Conservation (phyloP, 2,797 vertebrate species). For the Premnoplex brunnescens region DNA sequence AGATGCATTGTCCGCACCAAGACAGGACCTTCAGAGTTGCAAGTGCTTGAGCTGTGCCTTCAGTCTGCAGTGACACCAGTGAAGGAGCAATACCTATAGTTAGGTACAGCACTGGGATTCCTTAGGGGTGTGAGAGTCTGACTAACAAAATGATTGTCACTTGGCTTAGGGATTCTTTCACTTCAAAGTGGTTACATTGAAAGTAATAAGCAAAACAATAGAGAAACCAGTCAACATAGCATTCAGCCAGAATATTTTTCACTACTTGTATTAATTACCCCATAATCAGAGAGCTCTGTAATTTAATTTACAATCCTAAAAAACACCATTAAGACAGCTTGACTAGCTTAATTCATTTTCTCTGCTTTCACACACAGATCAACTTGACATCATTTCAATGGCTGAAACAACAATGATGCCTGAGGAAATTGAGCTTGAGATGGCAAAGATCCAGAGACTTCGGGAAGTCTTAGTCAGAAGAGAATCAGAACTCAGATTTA, state of each 20-base stretch:
- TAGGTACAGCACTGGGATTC: neutral
- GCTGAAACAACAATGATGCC: slow-evolving; percentile 95
- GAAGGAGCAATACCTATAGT: neutral
- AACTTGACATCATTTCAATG: slow-evolving; percentile 94
- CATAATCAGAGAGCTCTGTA: neutral
- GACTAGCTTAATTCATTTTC: neutral
- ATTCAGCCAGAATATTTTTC: neutral
- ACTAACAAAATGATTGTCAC: neutral
- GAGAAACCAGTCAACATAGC: neutral
- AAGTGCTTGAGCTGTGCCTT: neutral
- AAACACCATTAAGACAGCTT: neutral
- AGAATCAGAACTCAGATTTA: slow-evolving; percentile 97
- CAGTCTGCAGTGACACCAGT: neutral
- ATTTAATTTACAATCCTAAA: slow-evolving; percentile 26
- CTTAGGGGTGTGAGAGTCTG: neutral
- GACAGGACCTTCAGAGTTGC: neutral
- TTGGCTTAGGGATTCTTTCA: neutral
- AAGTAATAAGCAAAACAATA: neutral
- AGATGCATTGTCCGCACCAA: neutral
- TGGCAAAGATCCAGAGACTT: slow-evolving; percentile 95
- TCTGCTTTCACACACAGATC: slow-evolving; percentile 76
- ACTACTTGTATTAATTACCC: slow-evolving; percentile 7
- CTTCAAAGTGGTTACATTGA: neutral
- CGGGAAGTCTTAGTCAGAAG: slow-evolving; percentile 95
- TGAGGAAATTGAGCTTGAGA: slow-evolving; percentile 96